phyloP scores from a whole-genome alignment of 2,888 invertebrate genomes.

The Rhyacophila evoluta region DNA sequence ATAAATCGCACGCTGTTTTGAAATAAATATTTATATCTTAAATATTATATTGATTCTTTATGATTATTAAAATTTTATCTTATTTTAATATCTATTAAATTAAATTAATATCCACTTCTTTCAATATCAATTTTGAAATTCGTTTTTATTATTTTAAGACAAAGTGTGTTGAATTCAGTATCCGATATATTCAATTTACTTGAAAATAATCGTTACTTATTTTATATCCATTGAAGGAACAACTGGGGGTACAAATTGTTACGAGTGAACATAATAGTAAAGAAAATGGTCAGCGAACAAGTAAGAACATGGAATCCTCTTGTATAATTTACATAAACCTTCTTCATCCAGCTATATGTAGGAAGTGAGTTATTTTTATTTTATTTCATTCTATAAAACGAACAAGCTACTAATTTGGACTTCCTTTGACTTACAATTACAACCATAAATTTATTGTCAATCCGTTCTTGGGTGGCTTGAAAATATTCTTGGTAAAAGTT shows the following conservation, averaged over 20 bases:
- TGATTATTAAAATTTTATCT: too few species aligned
- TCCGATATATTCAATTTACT: not conserved
- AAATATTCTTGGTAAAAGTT: too few species aligned
- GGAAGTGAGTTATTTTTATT: not conserved
- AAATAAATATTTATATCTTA: too few species aligned
- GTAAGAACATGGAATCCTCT: conserved; percentile 49
- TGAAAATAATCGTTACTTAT: conserved; percentile 20
- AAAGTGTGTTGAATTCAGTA: not conserved
- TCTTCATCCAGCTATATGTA: not conserved
- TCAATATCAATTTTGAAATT: too few species aligned
- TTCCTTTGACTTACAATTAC: too few species aligned
- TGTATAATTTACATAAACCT: conserved; percentile 49
- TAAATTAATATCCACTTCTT: too few species aligned
- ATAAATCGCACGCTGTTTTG: too few species aligned
- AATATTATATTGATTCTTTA: too few species aligned
- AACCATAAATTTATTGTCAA: too few species aligned
- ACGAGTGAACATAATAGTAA: conserved; percentile 50
- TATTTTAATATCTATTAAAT: too few species aligned
- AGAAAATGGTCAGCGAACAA: conserved; percentile 51
- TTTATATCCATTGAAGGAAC: conserved; percentile 34
- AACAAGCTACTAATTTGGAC: not conserved
- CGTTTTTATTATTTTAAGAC: too few species aligned
- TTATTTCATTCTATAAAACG: not conserved
- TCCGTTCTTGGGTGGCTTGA: too few species aligned
- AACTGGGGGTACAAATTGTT: conserved; percentile 47